Conservation (phyloP, 2,888 invertebrate species). For the Leucophenga maculata region DNA sequence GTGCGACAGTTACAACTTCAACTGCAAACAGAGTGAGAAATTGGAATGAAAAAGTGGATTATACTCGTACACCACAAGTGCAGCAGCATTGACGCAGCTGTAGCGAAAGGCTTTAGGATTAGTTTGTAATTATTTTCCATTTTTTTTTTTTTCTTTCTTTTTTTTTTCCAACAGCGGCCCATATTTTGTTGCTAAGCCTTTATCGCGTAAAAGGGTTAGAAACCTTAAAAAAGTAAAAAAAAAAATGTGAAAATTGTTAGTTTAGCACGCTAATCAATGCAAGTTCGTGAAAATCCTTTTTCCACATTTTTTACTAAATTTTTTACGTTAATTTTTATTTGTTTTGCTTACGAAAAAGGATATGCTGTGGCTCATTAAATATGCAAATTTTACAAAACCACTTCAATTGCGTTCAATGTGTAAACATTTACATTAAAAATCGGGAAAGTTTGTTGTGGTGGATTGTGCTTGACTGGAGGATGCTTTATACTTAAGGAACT, state of each 20-base stretch:
- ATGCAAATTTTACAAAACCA: conserved; percentile 59
- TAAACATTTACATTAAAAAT: conserved; percentile 51
- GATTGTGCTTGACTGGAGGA: background rate
- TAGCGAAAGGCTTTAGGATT: background rate
- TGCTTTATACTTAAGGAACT: no score
- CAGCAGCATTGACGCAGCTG: conserved; percentile 6
- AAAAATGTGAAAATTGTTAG: background rate
- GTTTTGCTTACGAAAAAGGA: conserved; percentile 48
- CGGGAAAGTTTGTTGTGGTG: background rate
- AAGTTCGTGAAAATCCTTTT: background rate
- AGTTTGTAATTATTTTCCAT: background rate
- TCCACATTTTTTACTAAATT: conserved; percentile 45
- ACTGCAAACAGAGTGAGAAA: background rate
- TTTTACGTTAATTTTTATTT: conserved; percentile 64
- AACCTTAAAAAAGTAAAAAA: background rate
- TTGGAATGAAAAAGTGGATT: background rate
- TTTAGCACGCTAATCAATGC: conserved; percentile 13
- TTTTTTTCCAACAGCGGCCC: background rate
- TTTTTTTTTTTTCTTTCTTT: background rate
- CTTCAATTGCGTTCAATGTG: conserved; percentile 53
- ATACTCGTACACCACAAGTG: no score
- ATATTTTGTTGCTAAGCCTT: background rate
- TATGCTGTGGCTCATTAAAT: conserved; percentile 52
- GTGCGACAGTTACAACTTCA: conserved; percentile 18
- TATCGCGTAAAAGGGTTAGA: background rate